Percentiles rank a stretch among this genome's conserved stretches.
These are phyloP conservation scores for Serrognathus titanus DNA, from an alignment of 2,888 invertebrate genomes.

Conservation along the genomic window DNA sequence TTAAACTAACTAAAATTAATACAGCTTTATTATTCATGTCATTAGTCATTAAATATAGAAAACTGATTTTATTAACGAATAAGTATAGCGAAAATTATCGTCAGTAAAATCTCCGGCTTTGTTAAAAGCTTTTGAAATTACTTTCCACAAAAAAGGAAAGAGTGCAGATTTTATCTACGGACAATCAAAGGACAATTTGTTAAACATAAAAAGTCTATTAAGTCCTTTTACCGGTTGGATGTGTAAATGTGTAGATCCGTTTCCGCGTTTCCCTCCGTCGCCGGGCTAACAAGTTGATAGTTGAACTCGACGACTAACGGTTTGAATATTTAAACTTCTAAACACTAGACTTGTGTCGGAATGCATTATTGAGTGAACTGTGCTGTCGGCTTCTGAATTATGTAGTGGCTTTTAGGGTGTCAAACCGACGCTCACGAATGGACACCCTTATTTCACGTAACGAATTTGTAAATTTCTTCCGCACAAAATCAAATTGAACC, in stretches of 20 bases:
- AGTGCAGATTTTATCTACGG: no score
- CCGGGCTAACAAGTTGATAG: constrained; percentile 20
- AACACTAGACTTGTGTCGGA: constrained; percentile 51
- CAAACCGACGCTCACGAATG: constrained; percentile 29
- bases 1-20: no score
- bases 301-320: constrained; percentile 31
- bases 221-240: constrained; percentile 3
- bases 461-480: no score
- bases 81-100: no score
- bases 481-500: no score
- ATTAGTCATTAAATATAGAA: no score
- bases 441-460: no score
- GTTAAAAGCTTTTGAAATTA: no score
- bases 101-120: no score
- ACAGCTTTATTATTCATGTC: no score
- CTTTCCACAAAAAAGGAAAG: no score
- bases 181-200: constrained; percentile 10
- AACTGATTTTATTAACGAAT: no score
- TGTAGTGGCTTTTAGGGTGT: constrained; percentile 50
- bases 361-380: constrained; percentile 49
- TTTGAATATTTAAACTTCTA: constrained; percentile 48
- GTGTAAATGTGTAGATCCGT: neutral
- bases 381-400: constrained; percentile 49
- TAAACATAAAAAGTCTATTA: constrained; percentile 23
- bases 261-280: constrained; percentile 6